Evolutionary conservation across 1,140 invertebrate species (phyloP), one percentile per base, ranked within the genome.

Genomic region (Linepithema humile): DNA sequence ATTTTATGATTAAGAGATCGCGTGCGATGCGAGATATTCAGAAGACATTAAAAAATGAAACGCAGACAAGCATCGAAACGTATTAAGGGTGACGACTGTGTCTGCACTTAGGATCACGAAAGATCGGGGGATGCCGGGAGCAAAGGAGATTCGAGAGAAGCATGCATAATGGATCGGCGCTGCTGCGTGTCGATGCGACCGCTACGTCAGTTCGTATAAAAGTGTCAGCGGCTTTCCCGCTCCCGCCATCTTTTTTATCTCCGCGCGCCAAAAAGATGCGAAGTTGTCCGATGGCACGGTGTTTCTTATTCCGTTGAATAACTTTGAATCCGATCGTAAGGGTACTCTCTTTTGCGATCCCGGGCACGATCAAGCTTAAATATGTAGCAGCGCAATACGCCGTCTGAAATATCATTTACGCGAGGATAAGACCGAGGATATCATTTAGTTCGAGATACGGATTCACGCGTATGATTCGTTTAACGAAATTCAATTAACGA

Each of bases 141-240:
- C 74, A 88, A 88, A 88, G 83, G 64, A 84, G 86, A 88, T 88
- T 88, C 85, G 82, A 82, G 29, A 55, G 57, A 35, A 60, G 75
- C 87, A 88, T 88, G 87, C 87, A 88, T 88, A 88, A 88, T 88
- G 87, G 87, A 88, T 88, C 75, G 55, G 40, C 72, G 83, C 75
- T 87, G 83, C 80, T 88, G 85, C 87, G 87, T 88, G 86, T 87
- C 86, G 86, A 85, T 80, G 87, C 87, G 87, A 85, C 84, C 69
- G 74, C 43, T 73, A 40, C 67, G 69, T 84, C 84, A 75, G 87
- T 85, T 82, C 83, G 86, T 70, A 88, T 87, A 88, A 88, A 88
- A 88, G 84, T 88, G 75, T 88, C 87, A 75, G 70, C 83, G 84
- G 83, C 74, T 85, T 87, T 80, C 32, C 74, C 62, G 55, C 20